Evolutionary conservation across 64 coral and sea anemone species (phyloP), one percentile per base, ranked within the genome.

Genomic region (Porites lutea): DNA sequence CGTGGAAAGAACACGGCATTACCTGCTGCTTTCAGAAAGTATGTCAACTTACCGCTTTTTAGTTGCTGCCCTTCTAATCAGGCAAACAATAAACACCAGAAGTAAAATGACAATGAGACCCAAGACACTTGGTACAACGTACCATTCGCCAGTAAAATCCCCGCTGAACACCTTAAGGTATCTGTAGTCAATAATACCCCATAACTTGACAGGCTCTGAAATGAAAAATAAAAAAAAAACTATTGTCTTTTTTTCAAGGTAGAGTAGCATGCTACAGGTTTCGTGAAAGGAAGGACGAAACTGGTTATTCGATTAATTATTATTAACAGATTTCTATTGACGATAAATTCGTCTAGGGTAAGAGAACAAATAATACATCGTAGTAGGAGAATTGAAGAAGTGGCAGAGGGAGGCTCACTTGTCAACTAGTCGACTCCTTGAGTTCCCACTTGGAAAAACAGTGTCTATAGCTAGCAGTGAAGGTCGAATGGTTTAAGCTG

Each of bases 71-170:
- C 21, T 13, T 49, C 80, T 50, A 8, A 66, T 83, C 16, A 83
- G 1, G 44, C 80, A 83, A 66, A 67, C 44, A 5, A 83, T 50
- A 47, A 83, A 46, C 13, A 83, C 18, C 8, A 83, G 43, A 12
- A 83, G 14, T 83, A 83, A 66, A 65, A 83, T 15, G 47, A 83
- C 6, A 7, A 67, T 9, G 4, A 43, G 60, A 48, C 44, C 61
- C 7, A 83, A 45, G 13, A 83, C 44, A 6, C 15, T 45, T 4
- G 80, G 80, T 2, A 19, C 80, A 67, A 67, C 22, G 19, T 83
- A 67, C 80, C 80, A 83, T 19, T 83, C 27, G 44, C 80, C 80
- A 51, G 80, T 83, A 47, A 83, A 83, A 83, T 83, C 80, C 45
- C 80, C 80, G 18, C 45, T 64, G 59, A 83, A 83, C 2, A 83